These are phyloP conservation scores for Lycaon pictus DNA, from an alignment of 2,113 vertebrate genomes.

Conservation along the genomic window DNA sequence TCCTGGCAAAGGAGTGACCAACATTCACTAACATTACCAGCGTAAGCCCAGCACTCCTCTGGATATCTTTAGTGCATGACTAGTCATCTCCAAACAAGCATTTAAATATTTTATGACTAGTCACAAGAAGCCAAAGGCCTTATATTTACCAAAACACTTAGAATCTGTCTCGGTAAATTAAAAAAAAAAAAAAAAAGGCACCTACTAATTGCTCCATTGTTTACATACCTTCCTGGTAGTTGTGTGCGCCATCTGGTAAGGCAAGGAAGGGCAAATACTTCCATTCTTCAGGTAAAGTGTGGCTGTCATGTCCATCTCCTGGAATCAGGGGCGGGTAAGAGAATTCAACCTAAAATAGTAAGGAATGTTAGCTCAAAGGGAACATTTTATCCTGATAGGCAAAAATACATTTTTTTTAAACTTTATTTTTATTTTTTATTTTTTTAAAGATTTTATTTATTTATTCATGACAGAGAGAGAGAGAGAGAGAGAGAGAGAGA, in stretches of 20 bases:
- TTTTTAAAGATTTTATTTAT: no score
- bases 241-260: conserved; percentile 97
- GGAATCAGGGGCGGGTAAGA: conserved; percentile 96
- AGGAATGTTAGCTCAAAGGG: conserved; percentile 27
- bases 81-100: not conserved
- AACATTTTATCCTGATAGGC: not conserved
- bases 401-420: not conserved
- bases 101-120: not conserved
- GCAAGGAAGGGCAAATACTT: conserved; percentile 98
- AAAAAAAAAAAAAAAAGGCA: not conserved
- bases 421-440: no score
- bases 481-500: no score
- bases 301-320: conserved; percentile 94
- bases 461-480: no score
- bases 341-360: conserved; percentile 93
- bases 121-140: not conserved
- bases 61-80: not conserved
- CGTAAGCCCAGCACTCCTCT: not conserved
- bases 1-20: not conserved
- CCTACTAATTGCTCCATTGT: not conserved
- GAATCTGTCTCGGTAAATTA: not conserved
- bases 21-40: not conserved
- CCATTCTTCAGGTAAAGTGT: conserved; percentile 95
- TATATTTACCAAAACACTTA: conserved; percentile 17
- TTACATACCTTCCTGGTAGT: conserved; percentile 96